Evolutionary conservation across 2,888 invertebrate genomes (phyloP), one percentile per base, ranked within the genome.

Genomic region (Kuschelorhynchus macadamiae): DNA sequence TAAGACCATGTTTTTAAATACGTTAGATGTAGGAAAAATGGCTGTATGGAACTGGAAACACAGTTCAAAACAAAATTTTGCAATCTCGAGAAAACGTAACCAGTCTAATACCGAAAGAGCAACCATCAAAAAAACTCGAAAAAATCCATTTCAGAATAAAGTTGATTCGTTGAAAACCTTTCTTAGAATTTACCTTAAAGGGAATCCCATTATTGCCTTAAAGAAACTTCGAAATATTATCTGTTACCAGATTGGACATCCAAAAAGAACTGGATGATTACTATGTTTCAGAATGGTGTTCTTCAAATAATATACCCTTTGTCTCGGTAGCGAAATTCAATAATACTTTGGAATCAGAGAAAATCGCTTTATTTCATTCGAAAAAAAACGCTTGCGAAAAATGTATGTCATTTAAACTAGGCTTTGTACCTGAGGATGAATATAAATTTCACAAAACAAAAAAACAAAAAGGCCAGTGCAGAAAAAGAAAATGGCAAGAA

Each of bases 371-470:
- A 44, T 52, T 52, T 20, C 49, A 49, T 21, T 21, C 49, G 14
- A 44, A 44, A 18, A 44, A 44, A 44, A 18, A 44, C 16, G 44
- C 44, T 2, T 44, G 44, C 11, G 44, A 44, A 44, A 44, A 16
- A 44, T 16, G 46, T n/a, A 16, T 17, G 46, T 47, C 46, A 47
- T 18, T 21, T 18, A 47, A 47, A 47, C 25, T 47, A 21, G 46
- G 46, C 25, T 47, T 47, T 47, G 18, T 47, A 47, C 25, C 46
- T 18, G 46, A 47, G 18, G 25, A 47, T n/a, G 46, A 47, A 47
- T 18, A 47, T 25, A 47, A 9, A 21, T 12, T 21, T 47, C 25
- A 47, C 18, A 18, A 2, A 47, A 18, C 12, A 47, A 47, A 25
- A 18, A 47, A 47, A 18, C 12, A 4, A 12, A n/a, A 47, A 5